Evolutionary conservation across 1,140 invertebrate genomes (phyloP), one percentile per base, ranked within the genome.

Genomic region (Whitmania pigra): DNA sequence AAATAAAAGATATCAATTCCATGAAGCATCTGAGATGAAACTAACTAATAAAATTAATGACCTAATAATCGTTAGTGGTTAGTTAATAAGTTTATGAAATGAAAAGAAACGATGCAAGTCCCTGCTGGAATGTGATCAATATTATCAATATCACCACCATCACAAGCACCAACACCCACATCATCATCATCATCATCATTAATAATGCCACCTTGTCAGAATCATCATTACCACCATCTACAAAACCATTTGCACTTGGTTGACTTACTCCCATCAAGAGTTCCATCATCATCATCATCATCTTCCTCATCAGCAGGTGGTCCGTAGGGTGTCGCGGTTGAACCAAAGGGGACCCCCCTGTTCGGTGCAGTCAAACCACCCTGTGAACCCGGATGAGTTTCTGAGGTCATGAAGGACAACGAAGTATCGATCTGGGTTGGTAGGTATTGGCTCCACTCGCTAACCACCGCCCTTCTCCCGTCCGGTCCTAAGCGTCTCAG

Each of bases 391-490:
- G 79, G 78, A n/a, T 17, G 75, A 77, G 15, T 79, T 53, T 72
- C 78, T 74, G 74, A 78, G 75, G 22, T 63, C 57, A 80, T 77
- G 75, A 76, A 78, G 76, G 75, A 83, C 85, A 53, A 86, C 85
- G 81, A 74, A 20, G 79, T 78, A 66, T 93, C 87, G 53, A 88
- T 90, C 76, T 93, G 93, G 71, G 89, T 87, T 0, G 94, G 94
- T 9, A 98, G 83, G 83, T 90, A 97, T 71, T 93, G 91, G 0
- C 93, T 89, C 95, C 95, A 99, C 75, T 88, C 88, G 78, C 98
- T 93, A 0, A 99, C 91, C 13, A 99, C 82, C 0, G 88, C 84
- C 83, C 95, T 94, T 29, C 95, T 87, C 1, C 94, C 94, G 60
- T 93, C 91, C 0, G 90, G 87, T 17, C 94, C 94, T 82, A 98